phyloP scores from a whole-genome alignment of 1,140 invertebrate genomes.

The Phocides pigmalion region DNA sequence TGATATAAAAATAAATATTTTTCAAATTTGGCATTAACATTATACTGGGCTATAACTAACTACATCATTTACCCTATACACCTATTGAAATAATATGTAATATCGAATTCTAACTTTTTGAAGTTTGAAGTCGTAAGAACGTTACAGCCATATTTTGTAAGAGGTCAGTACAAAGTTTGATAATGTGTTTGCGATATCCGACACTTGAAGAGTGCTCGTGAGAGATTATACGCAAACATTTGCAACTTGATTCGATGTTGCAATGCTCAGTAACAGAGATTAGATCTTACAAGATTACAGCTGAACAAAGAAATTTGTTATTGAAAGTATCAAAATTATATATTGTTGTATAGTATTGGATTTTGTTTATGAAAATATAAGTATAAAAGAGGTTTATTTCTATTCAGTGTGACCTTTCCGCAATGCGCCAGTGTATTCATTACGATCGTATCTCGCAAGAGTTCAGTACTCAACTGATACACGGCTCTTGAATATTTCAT shows the following conservation, averaged over 20 bases:
- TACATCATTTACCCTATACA: too few relatives aligned
- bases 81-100: too few relatives aligned
- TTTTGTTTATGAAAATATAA: neutral
- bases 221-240: slow-evolving; percentile 7
- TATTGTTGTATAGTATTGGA: neutral
- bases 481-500: slow-evolving; percentile 14
- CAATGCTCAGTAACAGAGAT: neutral
- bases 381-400: neutral
- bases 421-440: slow-evolving; percentile 26
- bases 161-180: neutral
- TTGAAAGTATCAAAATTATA: neutral
- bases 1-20: too few relatives aligned
- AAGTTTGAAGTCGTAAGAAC: neutral
- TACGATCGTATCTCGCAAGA: slow-evolving; percentile 22
- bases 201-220: slow-evolving; percentile 1
- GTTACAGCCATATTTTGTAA: neutral
- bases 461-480: slow-evolving; percentile 20
- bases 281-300: neutral
- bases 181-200: slow-evolving; percentile 4
- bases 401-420: slow-evolving; percentile 23
- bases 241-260: neutral
- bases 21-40: too few relatives aligned
- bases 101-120: too few relatives aligned
- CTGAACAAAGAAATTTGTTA: neutral
- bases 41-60: too few relatives aligned